phyloP scores from a whole-genome alignment of 2,113 vertebrate species.

The Camelus bactrianus region DNA sequence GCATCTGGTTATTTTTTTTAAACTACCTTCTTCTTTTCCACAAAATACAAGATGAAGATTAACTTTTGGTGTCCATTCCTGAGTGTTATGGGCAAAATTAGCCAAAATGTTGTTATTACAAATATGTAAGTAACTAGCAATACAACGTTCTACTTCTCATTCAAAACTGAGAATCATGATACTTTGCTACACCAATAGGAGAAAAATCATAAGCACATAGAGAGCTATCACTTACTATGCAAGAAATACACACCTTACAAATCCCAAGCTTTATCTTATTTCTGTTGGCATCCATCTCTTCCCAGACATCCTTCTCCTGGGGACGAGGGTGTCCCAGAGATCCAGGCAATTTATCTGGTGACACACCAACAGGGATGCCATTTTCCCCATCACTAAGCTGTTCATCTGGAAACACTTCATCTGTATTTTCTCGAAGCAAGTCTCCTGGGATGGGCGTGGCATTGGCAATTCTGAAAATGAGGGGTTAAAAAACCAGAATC shows the following conservation, averaged over 20 bases:
- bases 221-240: neutral
- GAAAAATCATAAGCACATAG: neutral
- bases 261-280: slow-evolving; percentile 92
- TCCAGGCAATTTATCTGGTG: slow-evolving; percentile 91
- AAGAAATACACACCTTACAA: slow-evolving; percentile 91
- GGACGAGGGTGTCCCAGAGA: slow-evolving; percentile 90
- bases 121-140: slow-evolving; percentile 47
- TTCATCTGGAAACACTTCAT: slow-evolving; percentile 98
- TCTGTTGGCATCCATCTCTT: slow-evolving; percentile 97
- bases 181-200: neutral
- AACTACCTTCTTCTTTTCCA: slow-evolving; percentile 34
- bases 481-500: slow-evolving; percentile 6
- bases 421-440: slow-evolving; percentile 96
- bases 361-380: slow-evolving; percentile 89
- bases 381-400: slow-evolving; percentile 98
- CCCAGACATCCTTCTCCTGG: slow-evolving; percentile 97
- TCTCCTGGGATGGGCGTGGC: slow-evolving; percentile 98
- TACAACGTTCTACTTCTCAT: slow-evolving; percentile 36
- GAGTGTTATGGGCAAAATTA: neutral
- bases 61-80: neutral
- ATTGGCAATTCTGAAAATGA: slow-evolving; percentile 94
- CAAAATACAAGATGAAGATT: slow-evolving; percentile 53
- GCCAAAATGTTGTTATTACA: neutral
- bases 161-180: slow-evolving; percentile 52
- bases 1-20: neutral